phyloP scores from a whole-genome alignment of 2,113 vertebrate species.

The Carassius gibelio region DNA sequence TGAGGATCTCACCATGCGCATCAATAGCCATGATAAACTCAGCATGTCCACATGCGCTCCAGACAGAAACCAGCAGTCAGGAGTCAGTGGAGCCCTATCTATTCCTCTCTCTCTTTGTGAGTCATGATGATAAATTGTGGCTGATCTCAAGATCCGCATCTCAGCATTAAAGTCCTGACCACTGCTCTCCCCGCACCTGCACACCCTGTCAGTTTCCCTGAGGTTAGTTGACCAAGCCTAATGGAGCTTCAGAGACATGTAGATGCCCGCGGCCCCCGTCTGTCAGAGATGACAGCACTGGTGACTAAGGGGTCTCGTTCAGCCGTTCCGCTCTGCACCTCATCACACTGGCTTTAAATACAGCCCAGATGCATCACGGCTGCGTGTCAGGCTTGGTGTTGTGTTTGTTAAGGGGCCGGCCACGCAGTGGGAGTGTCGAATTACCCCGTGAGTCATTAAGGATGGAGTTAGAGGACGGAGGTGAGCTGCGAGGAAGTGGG shows the following conservation, averaged over 20 bases:
- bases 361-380: constrained; percentile 7
- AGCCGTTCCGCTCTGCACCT: neutral
- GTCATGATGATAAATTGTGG: constrained; percentile 63
- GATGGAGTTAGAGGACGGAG: constrained; percentile 38
- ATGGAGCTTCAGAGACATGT: constrained; percentile 51
- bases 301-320: neutral
- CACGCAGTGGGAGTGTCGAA: constrained; percentile 22
- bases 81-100: constrained; percentile 14
- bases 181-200: constrained; percentile 33
- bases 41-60: constrained; percentile 32
- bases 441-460: constrained; percentile 47
- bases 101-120: constrained; percentile 23
- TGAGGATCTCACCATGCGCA: constrained; percentile 10
- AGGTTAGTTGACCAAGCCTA: constrained; percentile 52
- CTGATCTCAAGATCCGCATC: constrained; percentile 32
- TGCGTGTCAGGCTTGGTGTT: neutral
- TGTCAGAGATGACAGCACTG: constrained; percentile 15
- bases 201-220: constrained; percentile 49
- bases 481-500: constrained; percentile 9
- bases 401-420: constrained; percentile 8
- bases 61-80: constrained; percentile 46
- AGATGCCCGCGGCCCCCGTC: constrained; percentile 35
- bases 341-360: constrained; percentile 17
- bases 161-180: constrained; percentile 54
- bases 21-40: constrained; percentile 41